Evolutionary conservation across 2,888 invertebrate species (phyloP).

Genomic region (Lasius platythorax): DNA sequence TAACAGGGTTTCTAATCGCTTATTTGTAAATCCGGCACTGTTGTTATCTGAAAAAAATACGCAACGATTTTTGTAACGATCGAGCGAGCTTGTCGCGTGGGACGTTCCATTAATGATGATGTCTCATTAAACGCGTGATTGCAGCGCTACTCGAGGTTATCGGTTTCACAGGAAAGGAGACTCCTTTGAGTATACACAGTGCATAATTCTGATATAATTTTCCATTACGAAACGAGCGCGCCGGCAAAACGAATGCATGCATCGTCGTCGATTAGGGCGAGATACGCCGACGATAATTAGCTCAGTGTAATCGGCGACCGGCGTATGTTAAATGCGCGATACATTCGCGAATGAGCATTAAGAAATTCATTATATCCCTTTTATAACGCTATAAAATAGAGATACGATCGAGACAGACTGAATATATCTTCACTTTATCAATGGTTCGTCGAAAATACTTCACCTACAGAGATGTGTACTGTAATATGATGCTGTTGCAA

Average conservation of each 20-base stretch:
- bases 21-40: neutral
- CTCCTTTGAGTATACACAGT: conserved; percentile 46
- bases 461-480: neutral
- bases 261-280: conserved; percentile 46
- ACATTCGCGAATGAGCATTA: conserved; percentile 25
- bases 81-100: conserved; percentile 66
- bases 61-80: conserved; percentile 52
- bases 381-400: conserved; percentile 6
- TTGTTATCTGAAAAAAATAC: conserved; percentile 31
- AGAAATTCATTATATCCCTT: conserved; percentile 31
- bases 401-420: neutral
- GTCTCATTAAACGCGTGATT: conserved; percentile 71
- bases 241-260: conserved; percentile 35
- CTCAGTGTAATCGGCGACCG: conserved; percentile 35
- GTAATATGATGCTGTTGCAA: neutral
- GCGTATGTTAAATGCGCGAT: conserved; percentile 21
- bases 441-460: neutral
- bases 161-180: conserved; percentile 67
- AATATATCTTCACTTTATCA: neutral
- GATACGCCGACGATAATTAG: conserved; percentile 43
- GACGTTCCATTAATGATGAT: conserved; percentile 74
- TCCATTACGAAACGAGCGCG: conserved; percentile 69
- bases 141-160: conserved; percentile 67
- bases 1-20: neutral
- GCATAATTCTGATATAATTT: conserved; percentile 73